A percentile compares a stretch with the other conserved stretches of the same genome.
Evolutionary conservation across 2,888 invertebrate species (phyloP).

Genomic region (Entomobrya multifasciata): DNA sequence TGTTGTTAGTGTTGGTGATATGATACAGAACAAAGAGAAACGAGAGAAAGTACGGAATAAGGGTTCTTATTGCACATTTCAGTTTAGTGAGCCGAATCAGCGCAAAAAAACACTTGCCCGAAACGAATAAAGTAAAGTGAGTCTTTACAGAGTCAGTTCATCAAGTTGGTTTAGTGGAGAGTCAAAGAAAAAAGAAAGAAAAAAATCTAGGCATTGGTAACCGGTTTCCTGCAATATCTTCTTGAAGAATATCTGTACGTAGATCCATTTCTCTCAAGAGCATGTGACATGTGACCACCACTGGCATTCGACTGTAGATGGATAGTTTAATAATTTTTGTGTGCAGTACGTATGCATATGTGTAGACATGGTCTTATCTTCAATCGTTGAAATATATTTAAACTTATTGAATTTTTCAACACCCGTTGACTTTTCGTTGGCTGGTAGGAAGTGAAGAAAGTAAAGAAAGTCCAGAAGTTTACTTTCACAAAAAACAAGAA

Average conservation of each 20-base stretch:
- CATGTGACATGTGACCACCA: not conserved
- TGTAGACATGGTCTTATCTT: too few relatives aligned
- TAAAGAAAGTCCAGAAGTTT: not conserved
- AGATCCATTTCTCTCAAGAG: slow-evolving; percentile 19
- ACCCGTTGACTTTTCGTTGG: slow-evolving; percentile 28
- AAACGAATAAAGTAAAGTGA: slow-evolving; percentile 6
- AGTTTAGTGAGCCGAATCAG: slow-evolving; percentile 54
- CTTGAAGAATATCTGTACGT: not conserved
- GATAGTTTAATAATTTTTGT: not conserved
- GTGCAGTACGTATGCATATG: not conserved
- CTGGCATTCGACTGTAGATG: not conserved
- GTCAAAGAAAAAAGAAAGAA: not conserved
- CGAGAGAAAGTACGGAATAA: slow-evolving; percentile 23
- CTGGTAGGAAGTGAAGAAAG: not conserved
- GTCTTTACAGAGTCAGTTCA: slow-evolving; percentile 23
- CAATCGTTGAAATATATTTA: too few relatives aligned
- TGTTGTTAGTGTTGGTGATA: slow-evolving; percentile 12
- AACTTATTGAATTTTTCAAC: slow-evolving; percentile 64
- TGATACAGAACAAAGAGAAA: slow-evolving; percentile 18
- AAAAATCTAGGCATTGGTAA: not conserved
- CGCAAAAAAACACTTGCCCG: slow-evolving; percentile 24
- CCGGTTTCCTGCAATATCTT: slow-evolving; percentile 19
- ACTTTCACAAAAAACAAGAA: not conserved
- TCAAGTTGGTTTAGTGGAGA: slow-evolving; percentile 11
- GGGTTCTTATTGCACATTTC: slow-evolving; percentile 39